These are phyloP conservation scores for Platysternon megacephalum DNA, from an alignment of 2,113 vertebrate species.

Conservation along the genomic window DNA sequence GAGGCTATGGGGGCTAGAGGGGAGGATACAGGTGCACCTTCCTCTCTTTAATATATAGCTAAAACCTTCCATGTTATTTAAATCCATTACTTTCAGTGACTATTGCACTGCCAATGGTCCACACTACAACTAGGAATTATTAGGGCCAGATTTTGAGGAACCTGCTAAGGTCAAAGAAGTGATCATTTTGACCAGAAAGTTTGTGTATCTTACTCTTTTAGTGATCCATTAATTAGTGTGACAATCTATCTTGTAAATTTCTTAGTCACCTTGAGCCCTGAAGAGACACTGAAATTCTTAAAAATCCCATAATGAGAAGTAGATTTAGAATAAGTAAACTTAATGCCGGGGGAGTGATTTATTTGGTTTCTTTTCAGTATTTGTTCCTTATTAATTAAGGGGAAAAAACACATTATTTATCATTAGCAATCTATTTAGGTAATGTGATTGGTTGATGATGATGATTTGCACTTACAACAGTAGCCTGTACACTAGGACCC, in stretches of 20 bases:
- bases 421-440: too few species aligned
- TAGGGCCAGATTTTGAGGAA: background rate
- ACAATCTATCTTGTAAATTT: background rate
- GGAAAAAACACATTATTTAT: too few species aligned
- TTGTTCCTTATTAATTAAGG: too few species aligned
- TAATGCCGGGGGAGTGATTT: background rate
- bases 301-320: background rate
- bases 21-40: background rate
- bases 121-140: background rate
- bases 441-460: too few species aligned
- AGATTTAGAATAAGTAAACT: background rate
- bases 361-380: too few species aligned
- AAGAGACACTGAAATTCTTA: background rate
- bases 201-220: background rate
- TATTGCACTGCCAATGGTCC: background rate
- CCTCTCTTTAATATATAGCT: background rate
- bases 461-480: too few species aligned
- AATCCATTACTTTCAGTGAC: background rate
- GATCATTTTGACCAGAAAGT: background rate
- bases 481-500: too few species aligned
- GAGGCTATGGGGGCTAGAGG: too few species aligned
- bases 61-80: background rate
- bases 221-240: background rate
- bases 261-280: background rate
- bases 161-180: background rate